phyloP scores from a whole-genome alignment of 2,113 vertebrate species.

The Poeciliopsis prolifica region DNA sequence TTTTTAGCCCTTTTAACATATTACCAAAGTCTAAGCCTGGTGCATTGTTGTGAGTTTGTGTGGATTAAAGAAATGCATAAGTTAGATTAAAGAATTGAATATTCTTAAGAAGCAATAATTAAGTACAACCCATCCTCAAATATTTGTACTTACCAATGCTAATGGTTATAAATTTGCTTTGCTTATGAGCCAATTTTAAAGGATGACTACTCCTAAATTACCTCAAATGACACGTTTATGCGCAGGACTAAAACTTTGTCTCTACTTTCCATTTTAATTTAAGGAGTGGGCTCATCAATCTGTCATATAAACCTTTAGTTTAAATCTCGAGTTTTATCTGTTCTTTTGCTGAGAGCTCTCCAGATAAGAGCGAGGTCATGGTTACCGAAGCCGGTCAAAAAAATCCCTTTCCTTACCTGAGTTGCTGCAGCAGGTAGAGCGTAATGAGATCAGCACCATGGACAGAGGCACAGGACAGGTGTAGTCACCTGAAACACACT shows the following conservation, averaged over 20 bases:
- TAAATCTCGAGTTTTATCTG: not conserved
- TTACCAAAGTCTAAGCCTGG: no score
- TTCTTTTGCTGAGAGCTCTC: not conserved
- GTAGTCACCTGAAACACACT: constrained; percentile 42
- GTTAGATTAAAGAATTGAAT: no score
- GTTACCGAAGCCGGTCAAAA: no score
- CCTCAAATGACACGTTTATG: not conserved
- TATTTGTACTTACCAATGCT: not conserved
- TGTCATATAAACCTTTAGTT: not conserved
- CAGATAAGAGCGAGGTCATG: not conserved
- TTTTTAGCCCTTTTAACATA: no score
- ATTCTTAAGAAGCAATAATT: not conserved
- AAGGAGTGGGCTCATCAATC: not conserved
- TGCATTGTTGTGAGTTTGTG: no score
- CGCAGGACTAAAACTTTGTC: not conserved
- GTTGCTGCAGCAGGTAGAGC: constrained; percentile 26
- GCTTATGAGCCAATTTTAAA: not conserved
- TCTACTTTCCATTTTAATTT: not conserved
- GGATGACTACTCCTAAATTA: not conserved
- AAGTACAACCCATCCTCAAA: not conserved
- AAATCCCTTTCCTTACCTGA: constrained; percentile 14
- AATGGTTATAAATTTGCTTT: not conserved
- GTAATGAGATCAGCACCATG: constrained; percentile 67
- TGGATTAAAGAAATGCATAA: no score
- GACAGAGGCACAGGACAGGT: constrained; percentile 61